Conservation (phyloP, 2,888 invertebrate species). For the Agrochola circellaris region DNA sequence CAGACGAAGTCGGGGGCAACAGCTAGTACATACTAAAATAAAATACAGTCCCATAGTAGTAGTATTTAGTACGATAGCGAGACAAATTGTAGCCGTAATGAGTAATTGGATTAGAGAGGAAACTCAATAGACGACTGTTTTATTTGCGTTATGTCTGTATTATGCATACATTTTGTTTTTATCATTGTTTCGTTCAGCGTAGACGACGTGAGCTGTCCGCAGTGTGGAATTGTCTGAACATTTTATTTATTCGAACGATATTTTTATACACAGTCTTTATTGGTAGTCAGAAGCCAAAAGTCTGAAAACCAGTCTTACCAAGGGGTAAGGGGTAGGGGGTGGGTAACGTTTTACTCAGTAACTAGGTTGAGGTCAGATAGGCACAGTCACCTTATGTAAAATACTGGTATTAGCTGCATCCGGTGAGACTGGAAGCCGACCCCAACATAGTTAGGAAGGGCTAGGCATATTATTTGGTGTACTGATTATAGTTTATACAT, state of each 20-base stretch:
- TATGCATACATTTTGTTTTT: constrained; percentile 43
- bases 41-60: constrained; percentile 22
- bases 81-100: constrained; percentile 71
- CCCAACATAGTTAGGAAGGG: neutral
- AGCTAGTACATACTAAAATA: neutral
- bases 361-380: neutral
- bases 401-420: neutral
- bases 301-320: neutral
- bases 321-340: too few species aligned
- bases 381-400: neutral
- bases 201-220: neutral
- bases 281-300: neutral
- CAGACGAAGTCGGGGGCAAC: too few species aligned
- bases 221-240: neutral
- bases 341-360: neutral
- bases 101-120: constrained; percentile 73
- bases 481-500: neutral
- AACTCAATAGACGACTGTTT: constrained; percentile 71
- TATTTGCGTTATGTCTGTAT: constrained; percentile 53
- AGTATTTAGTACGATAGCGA: constrained; percentile 24
- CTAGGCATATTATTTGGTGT: neutral
- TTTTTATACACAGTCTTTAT: neutral
- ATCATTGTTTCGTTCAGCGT: constrained; percentile 35
- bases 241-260: neutral
- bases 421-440: neutral